Evolutionary conservation across 2,888 invertebrate genomes (phyloP).

Genomic region (Ischnura elegans): DNA sequence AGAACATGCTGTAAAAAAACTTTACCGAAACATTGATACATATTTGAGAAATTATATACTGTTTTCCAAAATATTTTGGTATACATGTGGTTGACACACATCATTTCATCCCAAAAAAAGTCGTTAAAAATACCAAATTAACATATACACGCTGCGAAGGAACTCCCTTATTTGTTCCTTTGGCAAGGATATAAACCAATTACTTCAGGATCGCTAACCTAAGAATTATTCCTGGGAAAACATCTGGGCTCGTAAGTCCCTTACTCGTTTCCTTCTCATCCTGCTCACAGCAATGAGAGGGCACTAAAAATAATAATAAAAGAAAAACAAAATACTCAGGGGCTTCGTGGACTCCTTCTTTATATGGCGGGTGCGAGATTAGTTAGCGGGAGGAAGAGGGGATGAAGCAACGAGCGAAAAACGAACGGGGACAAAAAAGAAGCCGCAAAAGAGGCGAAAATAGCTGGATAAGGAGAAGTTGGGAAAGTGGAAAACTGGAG

Average conservation of each 20-base stretch:
- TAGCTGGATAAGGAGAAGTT: not conserved
- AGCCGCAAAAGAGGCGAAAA: conserved; percentile 13
- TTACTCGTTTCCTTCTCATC: not conserved
- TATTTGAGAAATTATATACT: no score
- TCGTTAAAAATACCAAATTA: no score
- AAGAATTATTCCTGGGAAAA: not conserved
- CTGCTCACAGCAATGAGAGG: not conserved
- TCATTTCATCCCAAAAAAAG: no score
- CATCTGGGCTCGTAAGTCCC: not conserved
- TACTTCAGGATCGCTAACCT: not conserved
- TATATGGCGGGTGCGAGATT: not conserved
- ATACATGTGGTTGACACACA: no score
- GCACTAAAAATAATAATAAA: no score
- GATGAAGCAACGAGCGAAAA: not conserved
- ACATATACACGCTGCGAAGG: no score
- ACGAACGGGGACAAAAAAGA: not conserved
- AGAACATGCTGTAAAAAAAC: no score
- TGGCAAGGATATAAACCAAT: not conserved
- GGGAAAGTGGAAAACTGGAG: not conserved
- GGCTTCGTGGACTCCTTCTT: not conserved
- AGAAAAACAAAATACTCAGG: not conserved
- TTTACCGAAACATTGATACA: no score
- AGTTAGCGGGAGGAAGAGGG: not conserved
- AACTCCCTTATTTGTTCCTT: not conserved
- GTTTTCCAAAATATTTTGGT: no score